Evolutionary conservation across 1,140 invertebrate genomes (phyloP).

Genomic region (Drosophila sucinea): DNA sequence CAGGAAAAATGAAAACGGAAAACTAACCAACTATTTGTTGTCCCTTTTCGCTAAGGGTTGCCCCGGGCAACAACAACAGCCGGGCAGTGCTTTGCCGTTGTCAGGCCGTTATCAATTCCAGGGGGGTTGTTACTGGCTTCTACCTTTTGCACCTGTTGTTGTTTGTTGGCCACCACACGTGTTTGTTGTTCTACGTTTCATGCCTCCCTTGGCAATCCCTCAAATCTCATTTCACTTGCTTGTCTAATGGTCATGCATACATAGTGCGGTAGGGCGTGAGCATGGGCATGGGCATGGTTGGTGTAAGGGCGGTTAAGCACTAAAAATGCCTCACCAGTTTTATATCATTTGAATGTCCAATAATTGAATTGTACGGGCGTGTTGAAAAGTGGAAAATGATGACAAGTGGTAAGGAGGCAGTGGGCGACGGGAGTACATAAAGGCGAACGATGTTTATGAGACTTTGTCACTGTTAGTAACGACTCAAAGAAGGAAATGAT

Average conservation of each 20-base stretch:
- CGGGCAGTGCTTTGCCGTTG: constrained; percentile 49
- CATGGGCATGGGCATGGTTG: constrained; percentile 24
- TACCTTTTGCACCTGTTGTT: constrained; percentile 68
- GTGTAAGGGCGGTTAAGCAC: constrained; percentile 51
- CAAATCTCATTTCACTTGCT: constrained; percentile 17
- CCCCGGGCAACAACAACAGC: constrained; percentile 42
- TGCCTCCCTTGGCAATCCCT: constrained; percentile 22
- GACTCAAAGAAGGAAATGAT: constrained; percentile 17
- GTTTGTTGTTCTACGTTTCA: neutral
- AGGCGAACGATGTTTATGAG: constrained; percentile 16
- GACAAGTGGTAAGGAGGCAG: constrained; percentile 2
- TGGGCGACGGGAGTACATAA: neutral
- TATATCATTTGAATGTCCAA: constrained; percentile 78
- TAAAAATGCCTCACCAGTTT: constrained; percentile 73
- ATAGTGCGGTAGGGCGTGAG: too few relatives aligned
- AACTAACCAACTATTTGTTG: constrained; percentile 54
- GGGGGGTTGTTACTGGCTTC: constrained; percentile 35
- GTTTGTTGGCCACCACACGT: constrained; percentile 20
- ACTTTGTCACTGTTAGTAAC: constrained; percentile 17
- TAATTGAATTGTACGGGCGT: constrained; percentile 75
- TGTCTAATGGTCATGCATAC: constrained; percentile 40
- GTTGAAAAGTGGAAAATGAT: constrained; percentile 27
- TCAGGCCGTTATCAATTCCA: constrained; percentile 18
- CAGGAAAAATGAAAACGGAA: constrained; percentile 23
- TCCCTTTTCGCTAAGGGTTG: constrained; percentile 44